Evolutionary conservation across 1,140 invertebrate genomes (phyloP).

Genomic region (Drosophila biarmipes): DNA sequence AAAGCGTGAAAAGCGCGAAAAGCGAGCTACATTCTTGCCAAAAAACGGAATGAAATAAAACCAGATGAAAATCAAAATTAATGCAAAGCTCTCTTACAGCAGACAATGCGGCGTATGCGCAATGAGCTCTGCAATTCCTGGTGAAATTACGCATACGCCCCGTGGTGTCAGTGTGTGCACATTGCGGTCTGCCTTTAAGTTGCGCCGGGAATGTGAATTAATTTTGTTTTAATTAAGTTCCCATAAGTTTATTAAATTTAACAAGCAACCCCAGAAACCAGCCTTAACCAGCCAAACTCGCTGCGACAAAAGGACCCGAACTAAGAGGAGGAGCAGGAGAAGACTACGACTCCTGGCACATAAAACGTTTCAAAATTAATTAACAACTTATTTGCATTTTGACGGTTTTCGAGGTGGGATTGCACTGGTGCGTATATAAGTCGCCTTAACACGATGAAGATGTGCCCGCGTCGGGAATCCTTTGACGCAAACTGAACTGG

Average conservation of each 20-base stretch:
- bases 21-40: constrained; percentile 36
- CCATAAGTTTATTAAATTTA: constrained; percentile 64
- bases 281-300: constrained; percentile 23
- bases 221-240: constrained; percentile 75
- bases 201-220: constrained; percentile 59
- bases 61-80: constrained; percentile 65
- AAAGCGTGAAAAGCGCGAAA: constrained; percentile 25
- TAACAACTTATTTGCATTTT: constrained; percentile 67
- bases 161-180: constrained; percentile 10
- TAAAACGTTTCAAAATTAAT: constrained; percentile 72
- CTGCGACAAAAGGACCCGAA: constrained; percentile 9
- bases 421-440: constrained; percentile 12
- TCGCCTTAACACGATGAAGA: constrained; percentile 1
- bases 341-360: constrained; percentile 29
- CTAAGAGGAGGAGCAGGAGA: constrained; percentile 17
- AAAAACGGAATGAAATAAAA: constrained; percentile 56
- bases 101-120: constrained; percentile 70
- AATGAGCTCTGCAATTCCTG: constrained; percentile 43
- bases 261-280: constrained; percentile 38
- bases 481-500: constrained; percentile 12
- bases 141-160: constrained; percentile 56
- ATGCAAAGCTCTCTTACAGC: constrained; percentile 59
- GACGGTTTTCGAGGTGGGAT: constrained; percentile 15
- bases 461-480: not conserved
- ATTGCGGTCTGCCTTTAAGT: constrained; percentile 34